Base-by-base conservation (phyloP, 2,888 invertebrate species). In the Coenonympha arcania region DNA sequence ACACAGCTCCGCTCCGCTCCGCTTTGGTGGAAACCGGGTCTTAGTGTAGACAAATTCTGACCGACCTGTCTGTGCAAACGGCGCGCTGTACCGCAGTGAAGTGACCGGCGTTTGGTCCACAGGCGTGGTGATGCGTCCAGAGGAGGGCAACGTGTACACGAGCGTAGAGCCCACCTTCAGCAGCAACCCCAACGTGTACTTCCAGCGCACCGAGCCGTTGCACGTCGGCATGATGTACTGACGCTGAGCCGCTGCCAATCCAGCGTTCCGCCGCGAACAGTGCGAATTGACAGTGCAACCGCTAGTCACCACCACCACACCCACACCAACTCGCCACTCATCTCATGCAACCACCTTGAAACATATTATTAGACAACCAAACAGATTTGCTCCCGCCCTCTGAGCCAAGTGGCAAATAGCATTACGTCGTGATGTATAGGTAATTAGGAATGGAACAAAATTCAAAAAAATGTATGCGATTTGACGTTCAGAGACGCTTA, bases 171-270 rank as follows among this genome's bases (percentile, higher is more conserved):
- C 93, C 64, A 94, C 93, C 64, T 88, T 95, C 78, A 95, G 95
- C 80, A 93, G 92, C 79, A 95, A 95, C 87, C 95, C 95, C 61
- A 95, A 95, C 87, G 95, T 95, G 60, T 95, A 92, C 81, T 95
- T 95, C 83, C 95, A 95, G 81, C 90, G 95, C 68, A 89, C 91
- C 65, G 87, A 87, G 65, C 92, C 92, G 57, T 90, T 95, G 66
- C 95, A 95, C 88, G 94, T 94, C 62, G 95, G 95, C 79, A 94
- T 95, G 93, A 94, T 95, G 91, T 95, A 95, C 85, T 95, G 87
- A 91, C 76, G 95, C 85, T 95, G 87, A 91, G 76, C 76, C 66
- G 55, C 84, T 85, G 82, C 68, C 85, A 83, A 83, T 71, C 81
- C 84, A 78, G 68, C 76, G 84, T 84, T 85, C 86, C 71, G 44